phyloP scores from a whole-genome alignment of 2,113 vertebrate species.

The Oplegnathus fasciatus region DNA sequence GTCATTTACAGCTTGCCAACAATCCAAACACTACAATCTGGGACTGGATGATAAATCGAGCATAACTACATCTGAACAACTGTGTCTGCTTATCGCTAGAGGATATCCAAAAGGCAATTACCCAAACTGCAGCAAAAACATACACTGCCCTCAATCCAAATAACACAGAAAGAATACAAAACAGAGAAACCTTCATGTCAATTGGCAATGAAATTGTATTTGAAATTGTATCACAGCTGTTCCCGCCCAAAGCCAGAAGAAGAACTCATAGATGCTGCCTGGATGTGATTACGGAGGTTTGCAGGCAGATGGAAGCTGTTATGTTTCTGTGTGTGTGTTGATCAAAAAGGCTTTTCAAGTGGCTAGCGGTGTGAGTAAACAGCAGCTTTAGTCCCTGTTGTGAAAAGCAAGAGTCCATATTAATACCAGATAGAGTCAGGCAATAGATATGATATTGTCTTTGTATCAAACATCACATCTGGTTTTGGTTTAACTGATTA shows the following conservation, averaged over 20 bases:
- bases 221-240: conserved; percentile 65
- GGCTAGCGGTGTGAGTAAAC: conserved; percentile 47
- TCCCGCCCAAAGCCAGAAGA: conserved; percentile 31
- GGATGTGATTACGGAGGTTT: conserved; percentile 49
- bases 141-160: conserved; percentile 30
- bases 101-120: conserved; percentile 40
- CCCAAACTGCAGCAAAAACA: conserved; percentile 53
- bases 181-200: conserved; percentile 55
- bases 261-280: conserved; percentile 38
- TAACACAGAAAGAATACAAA: conserved; percentile 30
- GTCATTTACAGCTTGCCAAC: conserved; percentile 40
- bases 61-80: conserved; percentile 46
- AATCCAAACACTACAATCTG: conserved; percentile 20
- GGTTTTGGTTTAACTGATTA: background rate
- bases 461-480: background rate
- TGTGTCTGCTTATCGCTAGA: conserved; percentile 38
- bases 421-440: conserved; percentile 25
- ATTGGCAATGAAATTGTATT: conserved; percentile 50
- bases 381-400: conserved; percentile 20
- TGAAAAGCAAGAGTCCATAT: conserved; percentile 12
- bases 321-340: conserved; percentile 23
- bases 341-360: conserved; percentile 64
- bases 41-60: conserved; percentile 9
- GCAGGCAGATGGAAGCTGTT: conserved; percentile 56
- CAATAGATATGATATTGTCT: background rate